Evolutionary conservation across 30 jellyfish, hydroid and myxozoan genomes (phyloP), one percentile per base, ranked within the genome.

Genomic region (Chrysaora quinquecirrha): DNA sequence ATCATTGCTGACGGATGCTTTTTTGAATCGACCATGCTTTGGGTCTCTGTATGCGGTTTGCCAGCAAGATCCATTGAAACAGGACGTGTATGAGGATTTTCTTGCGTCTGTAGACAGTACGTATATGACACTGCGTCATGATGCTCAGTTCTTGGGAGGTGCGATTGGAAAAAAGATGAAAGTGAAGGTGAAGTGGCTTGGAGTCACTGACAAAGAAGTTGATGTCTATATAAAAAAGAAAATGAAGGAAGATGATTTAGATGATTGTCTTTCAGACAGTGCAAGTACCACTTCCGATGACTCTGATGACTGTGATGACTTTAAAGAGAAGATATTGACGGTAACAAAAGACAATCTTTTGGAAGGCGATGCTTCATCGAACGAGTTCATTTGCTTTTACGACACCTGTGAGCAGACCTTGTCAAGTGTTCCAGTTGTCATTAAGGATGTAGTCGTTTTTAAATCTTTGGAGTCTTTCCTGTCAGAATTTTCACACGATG

Each of bases 21-120:
- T 74, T 34, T 21, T 32, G 10, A 48, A 63, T 18, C 64, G 82
- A 23, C 73, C 94, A 7, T 71, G 78, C 22, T 73, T 38, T 58
- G 94, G 94, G 12, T 38, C 87, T 18, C 31, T 83, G 1, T 70
- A 50, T 46, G 73, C 82, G 20, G 94, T 83, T 3, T 7, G 22
- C 60, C 94, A 83, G 52, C 38, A 30, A 56, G 75, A 64, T 34
- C 49, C 78, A 22, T 6, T 19, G 50, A 27, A 71, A 7, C 32
- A 38, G 34, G 38, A 71, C 23, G 64, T 64, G 21, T 11, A 27
- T n/a, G 60, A 48, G 0, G 94, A 83, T 62, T 73, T 83, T 61
- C 1, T 14, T 10, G 69, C n/a, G 16, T 67, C 88, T 49, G 87
- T 83, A 22, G 94, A 83, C 35, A 56, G 81, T 0, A 32, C 11